phyloP scores from a whole-genome alignment of 1,140 invertebrate genomes.

The Dendroctonus valens region DNA sequence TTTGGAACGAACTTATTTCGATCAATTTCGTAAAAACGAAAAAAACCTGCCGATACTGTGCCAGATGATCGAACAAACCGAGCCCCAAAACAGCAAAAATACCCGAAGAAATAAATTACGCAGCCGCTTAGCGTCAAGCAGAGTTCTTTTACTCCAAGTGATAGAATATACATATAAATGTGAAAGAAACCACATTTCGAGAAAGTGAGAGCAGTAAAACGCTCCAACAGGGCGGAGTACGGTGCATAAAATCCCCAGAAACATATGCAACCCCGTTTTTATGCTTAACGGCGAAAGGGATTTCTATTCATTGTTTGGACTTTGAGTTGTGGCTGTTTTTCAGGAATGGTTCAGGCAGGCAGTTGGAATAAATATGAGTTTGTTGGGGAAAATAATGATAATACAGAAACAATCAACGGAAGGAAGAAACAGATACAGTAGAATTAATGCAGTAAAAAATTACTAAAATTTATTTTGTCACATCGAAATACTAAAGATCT shows the following conservation, averaged over 20 bases:
- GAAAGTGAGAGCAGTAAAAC: conserved; percentile 20
- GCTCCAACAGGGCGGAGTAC: conserved; percentile 2
- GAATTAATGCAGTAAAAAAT: too few species aligned
- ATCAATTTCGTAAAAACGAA: too few species aligned
- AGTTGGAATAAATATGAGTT: too few species aligned
- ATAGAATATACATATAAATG: conserved; percentile 33
- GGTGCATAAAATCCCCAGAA: conserved; percentile 9
- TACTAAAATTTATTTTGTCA: too few species aligned
- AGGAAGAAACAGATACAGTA: too few species aligned
- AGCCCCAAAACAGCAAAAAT: conserved; percentile 3
- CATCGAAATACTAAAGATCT: too few species aligned
- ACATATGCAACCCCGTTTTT: conserved; percentile 19
- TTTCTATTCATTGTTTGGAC: conserved; percentile 25
- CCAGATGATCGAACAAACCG: too few species aligned
- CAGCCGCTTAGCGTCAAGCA: conserved; percentile 28
- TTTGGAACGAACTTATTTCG: too few species aligned
- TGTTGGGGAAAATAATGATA: too few species aligned
- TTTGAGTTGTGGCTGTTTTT: conserved; percentile 9
- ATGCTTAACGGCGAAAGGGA: conserved; percentile 3
- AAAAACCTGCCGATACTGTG: too few species aligned
- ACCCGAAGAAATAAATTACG: conserved; percentile 20
- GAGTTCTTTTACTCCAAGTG: conserved; percentile 27
- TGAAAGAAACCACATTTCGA: conserved; percentile 27
- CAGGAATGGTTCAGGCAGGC: too few species aligned
- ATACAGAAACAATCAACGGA: too few species aligned